These are phyloP conservation scores for Ctenodactylus gundi DNA, from an alignment of 2,113 vertebrate species.

Conservation along the genomic window DNA sequence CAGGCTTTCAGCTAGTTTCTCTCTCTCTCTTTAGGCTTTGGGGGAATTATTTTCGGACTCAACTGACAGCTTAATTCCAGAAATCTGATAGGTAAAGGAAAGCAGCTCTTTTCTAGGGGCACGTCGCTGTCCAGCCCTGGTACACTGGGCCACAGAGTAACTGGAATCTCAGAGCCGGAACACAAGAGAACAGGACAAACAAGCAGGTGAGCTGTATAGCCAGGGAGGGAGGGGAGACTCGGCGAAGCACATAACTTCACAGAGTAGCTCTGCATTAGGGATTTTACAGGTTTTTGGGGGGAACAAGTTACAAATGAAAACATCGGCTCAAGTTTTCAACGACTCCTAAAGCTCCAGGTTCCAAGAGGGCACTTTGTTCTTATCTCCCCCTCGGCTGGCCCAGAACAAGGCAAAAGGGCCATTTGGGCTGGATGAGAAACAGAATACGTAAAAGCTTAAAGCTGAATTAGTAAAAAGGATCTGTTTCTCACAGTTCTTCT, in stretches of 20 bases:
- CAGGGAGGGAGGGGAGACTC: accelerated
- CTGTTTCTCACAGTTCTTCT: not conserved
- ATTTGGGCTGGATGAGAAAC: not conserved
- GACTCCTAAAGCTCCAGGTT: not conserved
- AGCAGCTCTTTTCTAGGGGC: not conserved
- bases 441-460: not conserved
- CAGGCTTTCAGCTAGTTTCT: not conserved
- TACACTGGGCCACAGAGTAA: accelerated
- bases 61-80: not conserved
- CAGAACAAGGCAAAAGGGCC: not conserved
- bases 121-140: not conserved
- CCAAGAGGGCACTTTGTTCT: not conserved
- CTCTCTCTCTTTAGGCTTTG: not conserved
- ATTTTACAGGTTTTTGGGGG: not conserved
- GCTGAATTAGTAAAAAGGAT: not conserved
- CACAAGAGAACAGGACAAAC: not conserved
- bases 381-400: not conserved
- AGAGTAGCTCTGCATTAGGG: not conserved
- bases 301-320: not conserved
- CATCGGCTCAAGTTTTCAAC: not conserved
- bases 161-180: not conserved
- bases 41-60: not conserved
- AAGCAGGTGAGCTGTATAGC: not conserved
- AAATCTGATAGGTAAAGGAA: not conserved
- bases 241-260: not conserved